Evolutionary conservation across 1,140 invertebrate genomes (phyloP).

Genomic region (Pseudomyrmex flavicornis): DNA sequence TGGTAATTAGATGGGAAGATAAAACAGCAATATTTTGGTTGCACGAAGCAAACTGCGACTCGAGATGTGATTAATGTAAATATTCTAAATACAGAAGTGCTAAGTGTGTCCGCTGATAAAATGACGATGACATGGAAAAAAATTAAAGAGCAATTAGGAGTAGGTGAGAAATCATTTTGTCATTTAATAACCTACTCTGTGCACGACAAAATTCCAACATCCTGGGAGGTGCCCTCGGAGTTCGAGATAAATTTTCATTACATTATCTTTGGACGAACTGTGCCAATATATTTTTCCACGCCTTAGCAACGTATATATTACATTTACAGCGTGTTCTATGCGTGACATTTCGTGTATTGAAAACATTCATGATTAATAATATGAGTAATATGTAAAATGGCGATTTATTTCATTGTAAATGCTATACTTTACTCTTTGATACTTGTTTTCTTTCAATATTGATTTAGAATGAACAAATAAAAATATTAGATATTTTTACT

Average conservation of each 20-base stretch:
- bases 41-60: constrained; percentile 33
- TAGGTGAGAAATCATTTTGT: constrained; percentile 70
- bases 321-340: not conserved
- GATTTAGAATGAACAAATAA: too few relatives aligned
- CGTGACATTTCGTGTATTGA: not conserved
- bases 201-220: constrained; percentile 65
- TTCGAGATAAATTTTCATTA: constrained; percentile 60
- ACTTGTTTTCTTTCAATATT: too few relatives aligned
- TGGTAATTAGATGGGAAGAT: constrained; percentile 69
- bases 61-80: constrained; percentile 74
- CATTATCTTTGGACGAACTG: not conserved
- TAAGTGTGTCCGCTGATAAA: constrained; percentile 58
- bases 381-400: not conserved
- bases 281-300: not conserved
- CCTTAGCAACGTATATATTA: not conserved
- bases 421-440: too few relatives aligned
- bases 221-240: constrained; percentile 76
- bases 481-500: too few relatives aligned
- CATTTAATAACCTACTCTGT: constrained; percentile 57
- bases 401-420: constrained; percentile 24
- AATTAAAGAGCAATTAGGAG: constrained; percentile 74
- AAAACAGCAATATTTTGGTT: constrained; percentile 65
- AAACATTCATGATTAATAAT: constrained; percentile 19
- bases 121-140: constrained; percentile 75
- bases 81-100: constrained; percentile 46